phyloP scores from a whole-genome alignment of 2,888 invertebrate genomes.

The Tetropium fuscum region DNA sequence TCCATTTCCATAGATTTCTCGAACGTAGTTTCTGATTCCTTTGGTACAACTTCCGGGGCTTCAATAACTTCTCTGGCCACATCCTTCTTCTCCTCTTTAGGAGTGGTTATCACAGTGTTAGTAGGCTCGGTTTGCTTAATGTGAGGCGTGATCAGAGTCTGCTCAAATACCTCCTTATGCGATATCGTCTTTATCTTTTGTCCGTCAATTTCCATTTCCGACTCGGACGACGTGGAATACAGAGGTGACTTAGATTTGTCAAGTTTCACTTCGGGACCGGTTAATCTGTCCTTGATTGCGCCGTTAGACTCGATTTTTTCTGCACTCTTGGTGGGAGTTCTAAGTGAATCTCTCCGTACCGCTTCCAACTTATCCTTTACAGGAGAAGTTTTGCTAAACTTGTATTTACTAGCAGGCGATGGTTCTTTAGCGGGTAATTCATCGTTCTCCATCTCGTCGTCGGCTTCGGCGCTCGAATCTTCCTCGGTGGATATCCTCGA shows the following conservation, averaged over 20 bases:
- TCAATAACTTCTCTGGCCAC: slow-evolving; percentile 20
- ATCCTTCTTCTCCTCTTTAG: slow-evolving; percentile 31
- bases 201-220: slow-evolving; percentile 66
- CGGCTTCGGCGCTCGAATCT: slow-evolving; percentile 75
- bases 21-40: slow-evolving; percentile 16
- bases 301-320: slow-evolving; percentile 24
- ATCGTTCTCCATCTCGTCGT: slow-evolving; percentile 77
- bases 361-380: slow-evolving; percentile 66
- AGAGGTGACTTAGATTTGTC: slow-evolving; percentile 50
- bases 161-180: slow-evolving; percentile 61
- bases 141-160: slow-evolving; percentile 37
- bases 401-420: slow-evolving; percentile 66
- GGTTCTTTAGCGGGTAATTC: slow-evolving; percentile 67
- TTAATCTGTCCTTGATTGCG: neutral
- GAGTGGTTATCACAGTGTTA: slow-evolving; percentile 17
- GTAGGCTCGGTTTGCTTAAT: slow-evolving; percentile 37
- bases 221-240: slow-evolving; percentile 63
- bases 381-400: slow-evolving; percentile 55
- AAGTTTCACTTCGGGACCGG: slow-evolving; percentile 25
- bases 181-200: slow-evolving; percentile 65
- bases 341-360: slow-evolving; percentile 58
- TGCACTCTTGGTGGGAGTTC: slow-evolving; percentile 34
- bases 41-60: slow-evolving; percentile 24
- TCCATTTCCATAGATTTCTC: slow-evolving; percentile 34
- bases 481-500: slow-evolving; percentile 68